Conservation (phyloP, 1,140 invertebrate species). For the Monomorium pharaonis region DNA sequence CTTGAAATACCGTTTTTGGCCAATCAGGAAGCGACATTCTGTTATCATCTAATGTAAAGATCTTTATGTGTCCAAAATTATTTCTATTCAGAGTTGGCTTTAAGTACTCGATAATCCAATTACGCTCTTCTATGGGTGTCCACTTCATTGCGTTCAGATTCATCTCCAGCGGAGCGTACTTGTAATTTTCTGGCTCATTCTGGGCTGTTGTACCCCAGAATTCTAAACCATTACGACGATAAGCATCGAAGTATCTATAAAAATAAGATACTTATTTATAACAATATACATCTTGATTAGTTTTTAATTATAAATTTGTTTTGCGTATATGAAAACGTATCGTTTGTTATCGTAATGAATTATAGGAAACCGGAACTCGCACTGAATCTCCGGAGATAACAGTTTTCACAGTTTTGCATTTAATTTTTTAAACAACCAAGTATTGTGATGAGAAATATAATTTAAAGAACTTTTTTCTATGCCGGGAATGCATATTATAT, state of each 20-base stretch:
- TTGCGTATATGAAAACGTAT: not conserved
- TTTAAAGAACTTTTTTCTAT: too few species aligned
- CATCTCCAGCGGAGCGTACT: constrained; percentile 82
- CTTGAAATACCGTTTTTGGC: constrained; percentile 43
- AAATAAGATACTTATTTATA: not conserved
- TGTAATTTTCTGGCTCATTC: constrained; percentile 87
- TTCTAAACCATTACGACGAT: constrained; percentile 84
- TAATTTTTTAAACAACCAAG: too few species aligned
- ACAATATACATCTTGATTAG: not conserved
- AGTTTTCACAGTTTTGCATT: too few species aligned
- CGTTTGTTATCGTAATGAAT: not conserved
- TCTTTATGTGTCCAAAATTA: constrained; percentile 86
- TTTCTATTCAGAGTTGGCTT: constrained; percentile 88
- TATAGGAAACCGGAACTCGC: too few species aligned
- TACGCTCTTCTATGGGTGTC: constrained; percentile 84
- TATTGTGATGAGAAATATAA: too few species aligned
- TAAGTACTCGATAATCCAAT: constrained; percentile 89
- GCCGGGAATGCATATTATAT: too few species aligned
- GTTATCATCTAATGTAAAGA: constrained; percentile 91
- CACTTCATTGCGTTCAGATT: constrained; percentile 90
- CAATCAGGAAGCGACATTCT: constrained; percentile 88
- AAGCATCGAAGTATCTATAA: constrained; percentile 85
- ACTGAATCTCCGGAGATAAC: too few species aligned
- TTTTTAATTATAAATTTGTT: not conserved
- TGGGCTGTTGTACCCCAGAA: constrained; percentile 89